Base-by-base conservation (phyloP, 1,140 invertebrate genomes). In the Apocrypta bakeri region DNA sequence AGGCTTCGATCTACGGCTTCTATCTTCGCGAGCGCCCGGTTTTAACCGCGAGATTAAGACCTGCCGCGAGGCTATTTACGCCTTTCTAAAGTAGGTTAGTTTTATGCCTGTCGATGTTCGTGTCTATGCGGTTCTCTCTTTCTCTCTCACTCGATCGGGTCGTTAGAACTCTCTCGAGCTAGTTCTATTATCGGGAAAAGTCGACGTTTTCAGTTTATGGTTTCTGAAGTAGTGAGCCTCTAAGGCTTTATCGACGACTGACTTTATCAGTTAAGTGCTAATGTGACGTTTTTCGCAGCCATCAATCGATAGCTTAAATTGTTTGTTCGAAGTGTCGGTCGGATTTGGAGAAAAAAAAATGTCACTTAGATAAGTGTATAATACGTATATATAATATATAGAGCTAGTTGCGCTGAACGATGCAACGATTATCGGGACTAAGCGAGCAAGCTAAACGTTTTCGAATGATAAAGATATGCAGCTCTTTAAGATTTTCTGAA, bases 41-140 rank as follows among this genome's bases (percentile, higher is more conserved):
- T 82, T 76, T 31, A 61, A n/a, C 29, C 21, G 33, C 8, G 81
- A 78, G 74, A 83, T 83, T 78, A 78, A 78, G 61, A 42, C 61
- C 75, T 68, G 75, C 27, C 24, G 37, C 48, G 72, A 69, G 72
- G 66, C 64, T 82, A 71, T 82, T 76, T 76, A 77, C 73, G 42
- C 63, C 56, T 71, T 64, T 72, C 75, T 27, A 37, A 82, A 61
- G 40, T 73, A 56, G 68, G 66, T 56, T 78, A 83, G 71, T 78
- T 42, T 61, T 63, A 72, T 48, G 2, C n/a, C 42, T 17, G 42
- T 17, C 14, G 42, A 17, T 17, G 42, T 48, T 12, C 14, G 42
- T 11, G 7, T 42, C 12, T 14, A 42, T 12, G 11, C 12, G 1
- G 0, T 56, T n/a, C 0, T 75, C 33, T 31, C 17, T 63, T 69